These are phyloP conservation scores for Ormyrus pomaceus DNA, from an alignment of 2,888 invertebrate species.

Conservation along the genomic window DNA sequence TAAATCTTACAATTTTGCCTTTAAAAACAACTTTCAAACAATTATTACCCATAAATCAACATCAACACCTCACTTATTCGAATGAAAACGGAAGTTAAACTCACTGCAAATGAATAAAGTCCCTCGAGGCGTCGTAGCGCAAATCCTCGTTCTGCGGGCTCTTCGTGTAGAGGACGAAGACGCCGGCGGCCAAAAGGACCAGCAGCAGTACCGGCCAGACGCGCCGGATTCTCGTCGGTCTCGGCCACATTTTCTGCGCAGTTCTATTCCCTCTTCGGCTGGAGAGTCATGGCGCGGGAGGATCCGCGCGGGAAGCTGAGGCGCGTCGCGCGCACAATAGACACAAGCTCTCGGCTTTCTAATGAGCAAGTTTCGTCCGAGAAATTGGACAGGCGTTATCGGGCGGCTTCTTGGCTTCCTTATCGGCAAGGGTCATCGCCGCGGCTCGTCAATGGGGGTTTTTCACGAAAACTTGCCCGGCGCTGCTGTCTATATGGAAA, in stretches of 20 bases:
- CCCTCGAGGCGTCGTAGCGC: constrained; percentile 14
- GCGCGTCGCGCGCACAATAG: neutral
- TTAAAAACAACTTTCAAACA: too few species aligned
- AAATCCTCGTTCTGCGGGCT: constrained; percentile 58
- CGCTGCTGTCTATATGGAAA: neutral
- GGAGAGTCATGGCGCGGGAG: neutral
- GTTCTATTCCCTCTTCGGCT: neutral
- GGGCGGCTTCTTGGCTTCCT: neutral
- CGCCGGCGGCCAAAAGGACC: constrained; percentile 60
- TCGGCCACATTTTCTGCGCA: constrained; percentile 67
- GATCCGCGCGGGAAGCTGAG: constrained; percentile 1
- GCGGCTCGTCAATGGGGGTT: neutral
- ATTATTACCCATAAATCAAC: too few species aligned
- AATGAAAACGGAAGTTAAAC: constrained; percentile 1
- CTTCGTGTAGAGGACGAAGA: constrained; percentile 67
- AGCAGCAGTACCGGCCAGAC: constrained; percentile 63
- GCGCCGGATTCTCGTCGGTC: constrained; percentile 67
- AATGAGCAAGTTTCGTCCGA: too few species aligned
- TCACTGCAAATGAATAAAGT: constrained; percentile 52
- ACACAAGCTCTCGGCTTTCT: too few species aligned
- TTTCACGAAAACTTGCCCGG: constrained; percentile 12
- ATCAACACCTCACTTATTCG: too few species aligned
- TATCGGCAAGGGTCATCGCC: constrained; percentile 27
- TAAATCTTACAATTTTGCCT: too few species aligned
- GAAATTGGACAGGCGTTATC: constrained; percentile 1